Base-by-base conservation (phyloP, 2,797 vertebrate genomes). In the Alosa sapidissima region DNA sequence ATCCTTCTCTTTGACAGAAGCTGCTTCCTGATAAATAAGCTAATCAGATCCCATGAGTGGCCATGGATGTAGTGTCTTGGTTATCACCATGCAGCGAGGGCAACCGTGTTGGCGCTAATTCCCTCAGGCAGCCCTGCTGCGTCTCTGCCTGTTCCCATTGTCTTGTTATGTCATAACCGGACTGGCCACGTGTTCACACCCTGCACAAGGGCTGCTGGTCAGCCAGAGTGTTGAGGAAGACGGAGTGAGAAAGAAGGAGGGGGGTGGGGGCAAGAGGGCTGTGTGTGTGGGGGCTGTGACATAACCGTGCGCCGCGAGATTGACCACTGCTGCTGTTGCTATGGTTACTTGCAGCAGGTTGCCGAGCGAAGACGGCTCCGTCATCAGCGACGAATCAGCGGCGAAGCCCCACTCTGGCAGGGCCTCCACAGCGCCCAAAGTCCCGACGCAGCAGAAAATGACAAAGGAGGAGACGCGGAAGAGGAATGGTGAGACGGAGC, bases 291-390 rank as follows among this genome's bases (percentile, higher is more conserved):
- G n/a, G 65, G 33, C 55, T 89, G 91, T 94, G 93, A 95, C 93
- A 94, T 96, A 96, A 97, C 94, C 95, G 96, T 96, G 85, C 92
- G 92, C 90, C 94, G 91, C 89, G 85, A 88, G 93, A 94, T 94
- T 98, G 93, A 98, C 95, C 87, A 85, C 93, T 95, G 95, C 91
- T 94, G 94, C 93, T 98, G 98, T 99, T 98, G 96, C 97, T 96
- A 97, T 99, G 98, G 97, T 98, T 98, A 96, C 96, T 95, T 96
- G 92, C 96, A 98, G 98, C 96, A 96, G 92, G 93, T 98, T 98
- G 93, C 97, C 97, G 85, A 99, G 98, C 85, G 98, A 98, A 93
- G 97, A 95, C 0, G 97, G 97, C 94, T 99, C 98, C 94, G 95
- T 97, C 96, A 96, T 97, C 97, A 99, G 97, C 95, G 96, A 96